These are phyloP conservation scores for Protodeltote pygarga DNA, from an alignment of 2,888 invertebrate genomes.

Conservation along the genomic window DNA sequence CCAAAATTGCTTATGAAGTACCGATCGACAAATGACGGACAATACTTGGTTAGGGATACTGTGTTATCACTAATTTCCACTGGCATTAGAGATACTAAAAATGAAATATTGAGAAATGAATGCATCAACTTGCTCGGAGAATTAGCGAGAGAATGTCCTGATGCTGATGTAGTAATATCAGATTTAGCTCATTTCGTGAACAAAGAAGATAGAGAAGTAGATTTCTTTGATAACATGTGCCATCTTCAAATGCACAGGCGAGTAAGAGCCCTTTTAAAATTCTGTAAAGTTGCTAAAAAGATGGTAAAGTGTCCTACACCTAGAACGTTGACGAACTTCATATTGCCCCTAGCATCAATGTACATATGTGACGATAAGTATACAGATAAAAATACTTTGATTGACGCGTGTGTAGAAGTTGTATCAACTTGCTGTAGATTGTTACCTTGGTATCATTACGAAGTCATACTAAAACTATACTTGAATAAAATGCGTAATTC, in stretches of 20 bases:
- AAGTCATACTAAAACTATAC: constrained; percentile 93
- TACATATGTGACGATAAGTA: constrained; percentile 93
- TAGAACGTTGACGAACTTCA: constrained; percentile 93
- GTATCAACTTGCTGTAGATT: constrained; percentile 91
- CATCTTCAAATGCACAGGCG: constrained; percentile 96
- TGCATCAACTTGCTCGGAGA: constrained; percentile 92
- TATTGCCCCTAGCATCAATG: constrained; percentile 93
- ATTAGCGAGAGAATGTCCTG: constrained; percentile 90
- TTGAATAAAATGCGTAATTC: constrained; percentile 91
- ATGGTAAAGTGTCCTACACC: constrained; percentile 88
- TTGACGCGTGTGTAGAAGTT: constrained; percentile 95
- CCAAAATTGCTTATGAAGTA: constrained; percentile 88
- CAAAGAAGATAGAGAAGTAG: constrained; percentile 92
- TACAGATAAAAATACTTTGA: constrained; percentile 91
- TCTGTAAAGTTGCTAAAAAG: constrained; percentile 89
- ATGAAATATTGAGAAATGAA: constrained; percentile 92
- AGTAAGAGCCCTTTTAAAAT: constrained; percentile 93
- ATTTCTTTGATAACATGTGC: constrained; percentile 97
- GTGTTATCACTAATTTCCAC: constrained; percentile 91
- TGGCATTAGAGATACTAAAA: constrained; percentile 90
- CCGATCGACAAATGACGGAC: constrained; percentile 85
- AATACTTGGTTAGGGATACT: constrained; percentile 90
- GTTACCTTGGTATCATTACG: constrained; percentile 96
- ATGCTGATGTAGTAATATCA: constrained; percentile 89
- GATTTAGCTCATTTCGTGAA: constrained; percentile 90